These are phyloP conservation scores for Aphidius gifuensis DNA, from an alignment of 1,140 invertebrate species.

Conservation along the genomic window DNA sequence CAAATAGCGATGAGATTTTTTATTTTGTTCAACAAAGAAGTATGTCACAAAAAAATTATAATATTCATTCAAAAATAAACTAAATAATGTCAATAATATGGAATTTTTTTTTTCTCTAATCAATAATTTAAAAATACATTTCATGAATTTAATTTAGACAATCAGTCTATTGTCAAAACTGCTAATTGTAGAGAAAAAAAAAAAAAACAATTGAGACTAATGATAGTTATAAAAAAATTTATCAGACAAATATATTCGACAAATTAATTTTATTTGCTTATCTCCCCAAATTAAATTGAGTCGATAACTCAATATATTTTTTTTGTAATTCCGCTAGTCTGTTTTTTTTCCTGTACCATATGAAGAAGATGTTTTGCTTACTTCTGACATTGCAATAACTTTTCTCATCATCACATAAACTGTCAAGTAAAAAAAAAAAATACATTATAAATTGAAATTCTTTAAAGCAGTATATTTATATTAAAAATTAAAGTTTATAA, in stretches of 20 bases:
- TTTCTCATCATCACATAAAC: slow-evolving; percentile 75
- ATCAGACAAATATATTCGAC: neutral
- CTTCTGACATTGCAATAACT: slow-evolving; percentile 79
- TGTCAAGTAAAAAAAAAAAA: slow-evolving; percentile 53
- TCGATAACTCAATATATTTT: slow-evolving; percentile 3
- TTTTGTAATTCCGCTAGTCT: slow-evolving; percentile 25
- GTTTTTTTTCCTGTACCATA: slow-evolving; percentile 61
- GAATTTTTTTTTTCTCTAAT: slow-evolving; percentile 1
- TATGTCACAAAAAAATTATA: slow-evolving; percentile 21
- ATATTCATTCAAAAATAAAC: neutral
- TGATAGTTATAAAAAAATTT: too few relatives aligned
- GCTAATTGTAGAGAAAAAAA: neutral
- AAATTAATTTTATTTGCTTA: slow-evolving; percentile 35
- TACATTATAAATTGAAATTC: neutral
- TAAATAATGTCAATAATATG: too few relatives aligned
- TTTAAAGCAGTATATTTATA: slow-evolving; percentile 25
- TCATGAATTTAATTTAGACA: neutral
- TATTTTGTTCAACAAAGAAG: neutral
- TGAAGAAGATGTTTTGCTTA: slow-evolving; percentile 73
- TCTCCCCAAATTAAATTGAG: neutral
- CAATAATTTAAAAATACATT: neutral
- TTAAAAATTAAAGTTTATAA: slow-evolving; percentile 34
- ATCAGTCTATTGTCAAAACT: neutral
- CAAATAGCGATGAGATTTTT: neutral
- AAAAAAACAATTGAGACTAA: neutral